phyloP scores from a whole-genome alignment of 2,113 vertebrate species.

The Phrynosoma platyrhinos region DNA sequence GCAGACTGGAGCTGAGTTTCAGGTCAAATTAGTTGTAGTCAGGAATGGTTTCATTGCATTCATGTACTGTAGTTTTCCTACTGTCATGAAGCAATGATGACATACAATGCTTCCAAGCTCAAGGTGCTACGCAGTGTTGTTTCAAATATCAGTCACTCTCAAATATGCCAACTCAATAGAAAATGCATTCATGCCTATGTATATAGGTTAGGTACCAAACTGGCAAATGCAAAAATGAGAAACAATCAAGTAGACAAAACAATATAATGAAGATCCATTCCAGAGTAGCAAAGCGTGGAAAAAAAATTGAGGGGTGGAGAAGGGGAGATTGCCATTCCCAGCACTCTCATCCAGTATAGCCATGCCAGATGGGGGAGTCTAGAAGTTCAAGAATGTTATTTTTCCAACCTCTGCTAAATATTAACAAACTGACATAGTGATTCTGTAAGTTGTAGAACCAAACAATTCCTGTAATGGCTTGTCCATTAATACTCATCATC shows the following conservation, averaged over 20 bases:
- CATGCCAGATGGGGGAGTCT: too few relatives aligned
- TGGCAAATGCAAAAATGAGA: not conserved
- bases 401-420: too few relatives aligned
- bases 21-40: not conserved
- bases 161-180: not conserved
- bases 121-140: not conserved
- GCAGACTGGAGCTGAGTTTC: not conserved
- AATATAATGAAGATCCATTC: too few relatives aligned
- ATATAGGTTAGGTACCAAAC: not conserved
- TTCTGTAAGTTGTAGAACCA: not conserved
- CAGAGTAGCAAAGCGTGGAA: not conserved
- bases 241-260: too few relatives aligned
- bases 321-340: too few relatives aligned
- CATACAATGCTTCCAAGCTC: not conserved
- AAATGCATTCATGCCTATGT: not conserved
- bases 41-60: not conserved
- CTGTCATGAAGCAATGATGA: not conserved
- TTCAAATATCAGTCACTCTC: not conserved
- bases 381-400: too few relatives aligned
- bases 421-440: not conserved
- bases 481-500: too few relatives aligned
- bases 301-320: too few relatives aligned
- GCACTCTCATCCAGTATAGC: too few relatives aligned
- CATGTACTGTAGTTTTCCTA: not conserved
- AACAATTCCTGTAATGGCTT: not conserved